Evolutionary conservation across 2,797 vertebrate genomes (phyloP).

Genomic region (Epinephelus awoara): DNA sequence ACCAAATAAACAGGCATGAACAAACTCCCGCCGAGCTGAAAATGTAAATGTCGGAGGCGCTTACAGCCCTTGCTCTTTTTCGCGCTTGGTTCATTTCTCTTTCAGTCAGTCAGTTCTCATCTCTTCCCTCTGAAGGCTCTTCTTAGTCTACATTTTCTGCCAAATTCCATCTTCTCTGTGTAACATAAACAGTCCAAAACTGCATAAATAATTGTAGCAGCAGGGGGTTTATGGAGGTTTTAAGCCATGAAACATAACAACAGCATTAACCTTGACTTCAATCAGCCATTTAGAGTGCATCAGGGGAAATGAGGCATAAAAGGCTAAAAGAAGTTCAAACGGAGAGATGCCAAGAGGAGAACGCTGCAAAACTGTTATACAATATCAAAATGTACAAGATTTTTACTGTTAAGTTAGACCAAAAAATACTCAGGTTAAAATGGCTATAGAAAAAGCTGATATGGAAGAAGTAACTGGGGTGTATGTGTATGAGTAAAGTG

Average conservation of each 20-base stretch:
- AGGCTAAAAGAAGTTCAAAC: conserved; percentile 24
- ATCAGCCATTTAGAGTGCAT: conserved; percentile 48
- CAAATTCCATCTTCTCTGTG: conserved; percentile 64
- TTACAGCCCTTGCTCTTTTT: conserved; percentile 31
- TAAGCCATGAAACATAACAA: conserved; percentile 57
- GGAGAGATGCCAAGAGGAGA: conserved; percentile 30
- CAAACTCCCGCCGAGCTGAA: conserved; percentile 51
- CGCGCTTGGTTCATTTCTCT: conserved; percentile 17
- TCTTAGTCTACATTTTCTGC: conserved; percentile 51
- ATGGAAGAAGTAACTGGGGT: not conserved
- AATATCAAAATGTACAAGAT: not conserved
- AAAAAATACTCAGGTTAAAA: conserved; percentile 5
- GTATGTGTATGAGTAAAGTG: not conserved
- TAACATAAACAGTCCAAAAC: conserved; percentile 68
- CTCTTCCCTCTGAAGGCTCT: conserved; percentile 23
- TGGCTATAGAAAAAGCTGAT: not conserved
- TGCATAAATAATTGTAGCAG: conserved; percentile 62
- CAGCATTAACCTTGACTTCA: conserved; percentile 57
- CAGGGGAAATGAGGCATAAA: conserved; percentile 52
- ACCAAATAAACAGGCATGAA: conserved; percentile 61
- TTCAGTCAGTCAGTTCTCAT: conserved; percentile 30
- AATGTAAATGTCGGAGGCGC: conserved; percentile 56
- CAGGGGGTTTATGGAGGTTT: conserved; percentile 39
- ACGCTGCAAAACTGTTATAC: not conserved
- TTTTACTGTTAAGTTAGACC: not conserved